phyloP scores from a whole-genome alignment of 2,113 vertebrate species.

The Jaculus jaculus region DNA sequence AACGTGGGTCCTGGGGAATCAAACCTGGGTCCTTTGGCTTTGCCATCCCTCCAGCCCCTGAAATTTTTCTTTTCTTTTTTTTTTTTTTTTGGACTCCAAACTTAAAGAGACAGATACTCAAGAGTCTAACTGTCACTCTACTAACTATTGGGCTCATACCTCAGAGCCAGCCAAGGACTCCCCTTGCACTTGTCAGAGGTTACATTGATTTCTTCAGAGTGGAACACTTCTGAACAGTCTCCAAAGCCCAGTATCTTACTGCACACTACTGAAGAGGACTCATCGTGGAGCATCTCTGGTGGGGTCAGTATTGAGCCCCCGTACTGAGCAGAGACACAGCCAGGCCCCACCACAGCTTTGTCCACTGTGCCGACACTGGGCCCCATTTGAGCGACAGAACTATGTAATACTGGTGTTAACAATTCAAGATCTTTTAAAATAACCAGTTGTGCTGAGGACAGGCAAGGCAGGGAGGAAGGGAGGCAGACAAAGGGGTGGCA shows the following conservation, averaged over 20 bases:
- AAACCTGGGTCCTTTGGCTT: no score
- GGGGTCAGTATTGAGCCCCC: neutral
- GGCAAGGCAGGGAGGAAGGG: neutral
- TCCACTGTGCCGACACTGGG: fast-evolving
- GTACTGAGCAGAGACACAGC: neutral
- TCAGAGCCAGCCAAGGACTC: fast-evolving
- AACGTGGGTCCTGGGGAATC: no score
- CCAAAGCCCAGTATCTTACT: fast-evolving
- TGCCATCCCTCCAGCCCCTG: no score
- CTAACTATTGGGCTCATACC: no score
- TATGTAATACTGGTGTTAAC: neutral
- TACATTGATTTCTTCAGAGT: neutral
- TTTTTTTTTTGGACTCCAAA: no score
- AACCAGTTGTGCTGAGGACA: neutral
- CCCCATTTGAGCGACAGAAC: neutral
- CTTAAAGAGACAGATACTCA: no score
- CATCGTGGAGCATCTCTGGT: neutral
- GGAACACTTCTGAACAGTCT: neutral
- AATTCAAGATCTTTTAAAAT: neutral
- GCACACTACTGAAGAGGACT: fast-evolving
- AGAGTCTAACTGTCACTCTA: neutral
- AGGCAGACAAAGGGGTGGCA: neutral
- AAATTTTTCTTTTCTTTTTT: no score
- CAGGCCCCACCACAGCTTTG: fast-evolving
- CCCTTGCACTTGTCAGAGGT: fast-evolving